Conservation (phyloP, 2,797 vertebrate species). For the Schizothorax lantsangensis region DNA sequence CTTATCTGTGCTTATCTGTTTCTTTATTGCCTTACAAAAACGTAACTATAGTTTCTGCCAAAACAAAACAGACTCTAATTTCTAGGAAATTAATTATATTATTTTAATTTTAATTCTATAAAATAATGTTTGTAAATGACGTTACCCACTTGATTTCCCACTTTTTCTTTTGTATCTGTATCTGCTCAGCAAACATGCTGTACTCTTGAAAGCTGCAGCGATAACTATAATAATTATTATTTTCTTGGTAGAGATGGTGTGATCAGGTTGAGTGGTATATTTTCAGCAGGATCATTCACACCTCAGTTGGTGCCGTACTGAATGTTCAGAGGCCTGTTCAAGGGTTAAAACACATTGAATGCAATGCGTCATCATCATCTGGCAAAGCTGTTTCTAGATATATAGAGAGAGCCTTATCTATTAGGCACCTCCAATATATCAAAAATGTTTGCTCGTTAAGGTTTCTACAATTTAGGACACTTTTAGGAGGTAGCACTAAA, state of each 20-base stretch:
- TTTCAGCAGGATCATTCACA: neutral
- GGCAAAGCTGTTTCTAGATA: conserved; percentile 32
- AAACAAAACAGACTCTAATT: neutral
- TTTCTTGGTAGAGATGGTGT: neutral
- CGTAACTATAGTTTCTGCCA: neutral
- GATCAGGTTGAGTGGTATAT: neutral
- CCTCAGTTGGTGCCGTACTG: neutral
- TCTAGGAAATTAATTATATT: neutral
- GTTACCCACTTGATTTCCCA: neutral
- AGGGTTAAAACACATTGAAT: conserved; percentile 2
- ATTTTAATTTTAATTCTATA: neutral
- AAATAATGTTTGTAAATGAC: neutral
- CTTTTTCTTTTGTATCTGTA: neutral
- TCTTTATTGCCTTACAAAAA: neutral
- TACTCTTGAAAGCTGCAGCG: neutral
- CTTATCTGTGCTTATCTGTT: neutral
- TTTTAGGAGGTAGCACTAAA: neutral
- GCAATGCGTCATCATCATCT: conserved; percentile 34
- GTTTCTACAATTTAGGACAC: conserved; percentile 3
- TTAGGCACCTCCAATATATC: conserved; percentile 26
- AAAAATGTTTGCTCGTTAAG: neutral
- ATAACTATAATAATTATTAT: neutral
- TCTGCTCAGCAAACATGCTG: neutral
- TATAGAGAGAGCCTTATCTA: conserved; percentile 16
- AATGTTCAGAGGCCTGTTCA: neutral